A percentile compares a stretch with the other conserved stretches of the same genome.
Conservation (phyloP, 2,888 invertebrate genomes). For the Linnaemya tessellans region DNA sequence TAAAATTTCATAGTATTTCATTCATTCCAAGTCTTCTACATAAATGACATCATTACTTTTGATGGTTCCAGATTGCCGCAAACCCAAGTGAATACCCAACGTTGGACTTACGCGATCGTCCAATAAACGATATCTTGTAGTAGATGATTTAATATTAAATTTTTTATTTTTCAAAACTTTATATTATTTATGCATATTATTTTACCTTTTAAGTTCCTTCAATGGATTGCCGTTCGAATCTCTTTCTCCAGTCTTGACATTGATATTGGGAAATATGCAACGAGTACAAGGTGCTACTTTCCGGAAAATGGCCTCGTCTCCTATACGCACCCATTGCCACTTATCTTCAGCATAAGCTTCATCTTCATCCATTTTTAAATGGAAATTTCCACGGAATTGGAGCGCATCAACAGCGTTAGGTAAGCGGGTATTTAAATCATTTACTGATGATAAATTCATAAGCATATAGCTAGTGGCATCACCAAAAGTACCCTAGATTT, state of each 20-base stretch:
- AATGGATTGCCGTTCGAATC: conserved; percentile 86
- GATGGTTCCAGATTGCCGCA: conserved; percentile 83
- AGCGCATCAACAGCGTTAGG: conserved; percentile 84
- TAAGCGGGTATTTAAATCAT: conserved; percentile 86
- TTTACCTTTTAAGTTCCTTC: conserved; percentile 86
- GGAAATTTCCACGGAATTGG: conserved; percentile 89
- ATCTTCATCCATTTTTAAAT: conserved; percentile 86
- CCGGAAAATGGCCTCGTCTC: conserved; percentile 75
- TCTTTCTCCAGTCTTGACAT: conserved; percentile 87
- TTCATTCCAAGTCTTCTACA: conserved; percentile 79
- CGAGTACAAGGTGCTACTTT: conserved; percentile 82
- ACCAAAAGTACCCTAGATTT: conserved; percentile 85
- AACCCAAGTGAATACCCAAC: conserved; percentile 85
- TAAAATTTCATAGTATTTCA: conserved; percentile 15
- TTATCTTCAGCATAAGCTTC: conserved; percentile 87
- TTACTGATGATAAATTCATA: conserved; percentile 87
- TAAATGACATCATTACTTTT: conserved; percentile 84
- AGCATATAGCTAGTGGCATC: conserved; percentile 88
- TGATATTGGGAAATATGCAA: conserved; percentile 88
- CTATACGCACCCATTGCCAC: conserved; percentile 89
- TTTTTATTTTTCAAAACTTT: not conserved
- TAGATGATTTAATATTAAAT: not conserved
- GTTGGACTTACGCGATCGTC: conserved; percentile 81
- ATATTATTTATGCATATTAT: not conserved
- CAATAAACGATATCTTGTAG: conserved; percentile 76